phyloP scores from a whole-genome alignment of 2,888 invertebrate species.

The Drosophila colorata region DNA sequence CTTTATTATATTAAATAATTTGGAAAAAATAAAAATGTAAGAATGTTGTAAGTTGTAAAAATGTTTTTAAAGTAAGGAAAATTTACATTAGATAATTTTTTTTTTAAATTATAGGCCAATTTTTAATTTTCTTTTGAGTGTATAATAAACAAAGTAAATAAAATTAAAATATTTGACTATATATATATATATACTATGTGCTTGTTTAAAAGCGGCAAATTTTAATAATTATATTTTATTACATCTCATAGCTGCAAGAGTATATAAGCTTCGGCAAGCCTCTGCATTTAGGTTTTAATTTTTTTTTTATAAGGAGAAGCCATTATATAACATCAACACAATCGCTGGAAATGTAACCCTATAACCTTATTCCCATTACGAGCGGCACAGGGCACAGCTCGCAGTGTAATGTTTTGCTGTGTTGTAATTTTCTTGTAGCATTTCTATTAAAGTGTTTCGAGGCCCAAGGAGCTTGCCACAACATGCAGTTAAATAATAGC shows the following conservation, averaged over 20 bases:
- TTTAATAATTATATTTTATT: neutral
- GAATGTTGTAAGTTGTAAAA: no score
- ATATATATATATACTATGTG: no score
- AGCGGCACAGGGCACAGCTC: slow-evolving; percentile 17
- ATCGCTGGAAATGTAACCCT: slow-evolving; percentile 54
- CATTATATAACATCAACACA: slow-evolving; percentile 58
- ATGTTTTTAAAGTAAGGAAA: no score
- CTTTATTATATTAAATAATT: no score
- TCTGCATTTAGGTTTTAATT: neutral
- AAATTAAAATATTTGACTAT: no score
- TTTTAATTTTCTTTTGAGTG: no score
- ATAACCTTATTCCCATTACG: slow-evolving; percentile 62
- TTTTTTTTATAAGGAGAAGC: slow-evolving; percentile 36
- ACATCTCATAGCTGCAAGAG: neutral
- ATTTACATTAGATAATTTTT: no score
- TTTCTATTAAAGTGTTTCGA: slow-evolving; percentile 57
- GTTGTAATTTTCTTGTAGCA: slow-evolving; percentile 57
- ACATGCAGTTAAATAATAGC: slow-evolving; percentile 78
- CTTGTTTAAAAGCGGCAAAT: no score
- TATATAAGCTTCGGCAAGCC: neutral
- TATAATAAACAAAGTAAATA: no score
- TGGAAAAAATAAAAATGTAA: no score
- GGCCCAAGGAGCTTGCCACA: slow-evolving; percentile 58
- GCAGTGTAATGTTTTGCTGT: slow-evolving; percentile 24
- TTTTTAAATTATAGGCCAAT: no score